Percentiles rank a stretch among this genome's conserved stretches.
phyloP scores from a whole-genome alignment of 2,113 vertebrate species.

The Rhizomys pruinosus region DNA sequence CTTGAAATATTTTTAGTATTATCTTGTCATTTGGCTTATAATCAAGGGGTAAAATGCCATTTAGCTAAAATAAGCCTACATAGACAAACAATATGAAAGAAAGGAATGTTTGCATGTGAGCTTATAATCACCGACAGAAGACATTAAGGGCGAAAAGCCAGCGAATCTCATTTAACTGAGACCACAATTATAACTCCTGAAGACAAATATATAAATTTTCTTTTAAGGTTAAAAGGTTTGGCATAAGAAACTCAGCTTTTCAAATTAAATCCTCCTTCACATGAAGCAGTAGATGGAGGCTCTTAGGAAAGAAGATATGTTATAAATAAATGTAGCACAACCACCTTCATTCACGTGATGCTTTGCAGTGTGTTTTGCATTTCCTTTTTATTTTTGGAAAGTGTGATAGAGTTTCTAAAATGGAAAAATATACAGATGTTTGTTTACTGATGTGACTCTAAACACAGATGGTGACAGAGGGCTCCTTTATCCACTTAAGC shows the following conservation, averaged over 20 bases:
- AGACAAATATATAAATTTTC: neutral
- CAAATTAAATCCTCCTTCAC: constrained; percentile 13
- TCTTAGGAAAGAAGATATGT: neutral
- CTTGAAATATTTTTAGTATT: neutral
- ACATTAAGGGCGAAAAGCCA: neutral
- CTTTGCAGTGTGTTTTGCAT: constrained; percentile 3
- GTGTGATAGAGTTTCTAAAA: constrained; percentile 57
- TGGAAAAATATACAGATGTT: constrained; percentile 62
- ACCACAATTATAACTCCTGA: neutral
- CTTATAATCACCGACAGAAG: constrained; percentile 12
- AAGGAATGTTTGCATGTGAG: neutral
- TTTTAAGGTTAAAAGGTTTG: neutral
- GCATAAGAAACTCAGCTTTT: neutral
- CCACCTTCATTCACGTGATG: neutral
- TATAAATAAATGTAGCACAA: constrained; percentile 23
- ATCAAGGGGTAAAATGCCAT: neutral
- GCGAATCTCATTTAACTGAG: constrained; percentile 15
- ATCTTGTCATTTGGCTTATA: neutral
- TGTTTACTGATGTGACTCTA: constrained; percentile 42
- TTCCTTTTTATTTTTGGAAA: constrained; percentile 51
- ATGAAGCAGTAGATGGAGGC: neutral
- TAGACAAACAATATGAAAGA: neutral
- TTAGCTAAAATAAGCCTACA: neutral
- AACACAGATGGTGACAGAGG: neutral
- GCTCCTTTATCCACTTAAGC: neutral